Percentiles rank a stretch among this genome's conserved stretches.
Evolutionary conservation across 2,797 vertebrate species (phyloP).

Genomic region (Falco berigora): DNA sequence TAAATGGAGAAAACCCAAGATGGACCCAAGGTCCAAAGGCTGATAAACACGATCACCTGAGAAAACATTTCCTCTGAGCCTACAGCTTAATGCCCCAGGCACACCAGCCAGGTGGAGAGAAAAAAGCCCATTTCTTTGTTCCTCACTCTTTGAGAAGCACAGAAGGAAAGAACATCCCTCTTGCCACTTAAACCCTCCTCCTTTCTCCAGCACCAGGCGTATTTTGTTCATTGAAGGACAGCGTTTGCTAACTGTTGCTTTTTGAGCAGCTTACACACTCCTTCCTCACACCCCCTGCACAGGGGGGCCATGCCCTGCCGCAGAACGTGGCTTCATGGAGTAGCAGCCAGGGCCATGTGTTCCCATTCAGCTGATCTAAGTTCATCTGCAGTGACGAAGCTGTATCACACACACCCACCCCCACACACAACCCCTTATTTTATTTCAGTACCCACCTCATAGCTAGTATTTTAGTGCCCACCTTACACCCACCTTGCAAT

Average conservation of each 20-base stretch:
- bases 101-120: not conserved
- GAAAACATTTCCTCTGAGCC: not conserved
- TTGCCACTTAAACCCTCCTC: not conserved
- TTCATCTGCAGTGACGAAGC: not conserved
- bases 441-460: not conserved
- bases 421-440: not conserved
- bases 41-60: not conserved
- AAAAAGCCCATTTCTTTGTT: not conserved
- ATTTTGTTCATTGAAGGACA: not conserved
- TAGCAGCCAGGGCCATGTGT: not conserved
- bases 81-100: not conserved
- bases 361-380: not conserved
- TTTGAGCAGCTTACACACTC: not conserved
- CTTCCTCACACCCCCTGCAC: not conserved
- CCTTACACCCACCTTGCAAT: not conserved
- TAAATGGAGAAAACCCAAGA: not conserved
- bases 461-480: not conserved
- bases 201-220: not conserved
- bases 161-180: not conserved
- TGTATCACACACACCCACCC: not conserved
- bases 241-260: not conserved
- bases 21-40: not conserved
- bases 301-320: not conserved
- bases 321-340: not conserved
- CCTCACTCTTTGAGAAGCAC: not conserved